A percentile compares a stretch with the other conserved stretches of the same genome.
Conservation (phyloP, 2,888 invertebrate genomes). For the Spodoptera picta region DNA sequence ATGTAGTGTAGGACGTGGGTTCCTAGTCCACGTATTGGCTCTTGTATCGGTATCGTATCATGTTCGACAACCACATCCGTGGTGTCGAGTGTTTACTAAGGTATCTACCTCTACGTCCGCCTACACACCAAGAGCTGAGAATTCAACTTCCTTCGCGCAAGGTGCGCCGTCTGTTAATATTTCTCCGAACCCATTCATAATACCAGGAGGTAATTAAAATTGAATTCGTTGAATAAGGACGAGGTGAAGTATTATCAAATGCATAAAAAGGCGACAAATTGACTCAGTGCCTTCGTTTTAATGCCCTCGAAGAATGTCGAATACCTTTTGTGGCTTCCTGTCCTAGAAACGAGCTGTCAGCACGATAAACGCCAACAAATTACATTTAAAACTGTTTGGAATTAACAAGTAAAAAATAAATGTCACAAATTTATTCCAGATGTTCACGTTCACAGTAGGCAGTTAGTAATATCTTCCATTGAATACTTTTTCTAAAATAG, state of each 20-base stretch:
- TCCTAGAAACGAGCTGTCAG: slow-evolving; percentile 41
- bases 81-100: slow-evolving; percentile 64
- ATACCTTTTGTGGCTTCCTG: slow-evolving; percentile 35
- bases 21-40: slow-evolving; percentile 17
- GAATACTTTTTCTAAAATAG: slow-evolving; percentile 9
- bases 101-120: slow-evolving; percentile 53
- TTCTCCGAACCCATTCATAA: slow-evolving; percentile 42
- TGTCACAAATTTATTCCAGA: slow-evolving; percentile 4
- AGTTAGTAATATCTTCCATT: neutral
- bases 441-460: too few relatives aligned
- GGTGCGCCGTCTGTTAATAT: slow-evolving; percentile 27
- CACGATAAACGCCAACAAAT: slow-evolving; percentile 31
- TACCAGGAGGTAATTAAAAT: slow-evolving; percentile 50
- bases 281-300: slow-evolving; percentile 21
- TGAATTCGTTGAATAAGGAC: slow-evolving; percentile 45
- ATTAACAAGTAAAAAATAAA: slow-evolving; percentile 24
- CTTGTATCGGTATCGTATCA: slow-evolving; percentile 36
- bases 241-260: slow-evolving; percentile 47
- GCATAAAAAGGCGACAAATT: slow-evolving; percentile 31
- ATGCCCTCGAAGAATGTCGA: slow-evolving; percentile 37
- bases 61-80: slow-evolving; percentile 63
- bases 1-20: slow-evolving; percentile 19
- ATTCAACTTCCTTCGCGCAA: slow-evolving; percentile 44
- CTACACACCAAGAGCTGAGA: slow-evolving; percentile 40
- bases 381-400: slow-evolving; percentile 20